Percentiles rank a stretch among this genome's conserved stretches.
Conservation (phyloP, 1,140 invertebrate genomes). For the Drosophila teissieri region DNA sequence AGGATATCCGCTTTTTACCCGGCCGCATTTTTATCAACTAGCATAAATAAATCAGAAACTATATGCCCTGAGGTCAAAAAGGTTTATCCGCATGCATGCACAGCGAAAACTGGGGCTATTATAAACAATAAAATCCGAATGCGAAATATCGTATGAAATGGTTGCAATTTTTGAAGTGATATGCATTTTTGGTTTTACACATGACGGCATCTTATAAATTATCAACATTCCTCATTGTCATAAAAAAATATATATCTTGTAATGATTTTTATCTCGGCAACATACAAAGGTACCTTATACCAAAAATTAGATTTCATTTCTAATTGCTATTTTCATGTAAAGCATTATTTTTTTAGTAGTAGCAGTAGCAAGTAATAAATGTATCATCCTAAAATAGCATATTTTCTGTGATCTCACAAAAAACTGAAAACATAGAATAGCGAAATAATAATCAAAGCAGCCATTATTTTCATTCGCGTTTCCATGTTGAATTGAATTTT, state of each 20-base stretch:
- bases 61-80: conserved; percentile 40
- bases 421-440: background rate
- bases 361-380: too few relatives aligned
- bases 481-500: conserved; percentile 48
- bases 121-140: background rate
- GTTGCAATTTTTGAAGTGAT: background rate
- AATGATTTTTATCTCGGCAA: too few relatives aligned
- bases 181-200: too few relatives aligned
- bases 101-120: background rate
- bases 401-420: background rate
- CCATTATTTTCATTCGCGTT: conserved; percentile 59
- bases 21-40: conserved; percentile 58
- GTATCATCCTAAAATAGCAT: too few relatives aligned
- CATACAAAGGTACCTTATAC: too few relatives aligned
- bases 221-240: too few relatives aligned
- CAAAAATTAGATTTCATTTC: too few relatives aligned
- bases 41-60: conserved; percentile 54
- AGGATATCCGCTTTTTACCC: conserved; percentile 37
- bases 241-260: too few relatives aligned
- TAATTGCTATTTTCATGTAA: too few relatives aligned
- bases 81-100: background rate
- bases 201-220: too few relatives aligned
- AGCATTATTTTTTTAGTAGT: too few relatives aligned
- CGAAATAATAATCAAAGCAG: conserved; percentile 44
- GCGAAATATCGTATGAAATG: too few relatives aligned